phyloP scores from a whole-genome alignment of 2,113 vertebrate genomes.

The Heterocephalus glaber region DNA sequence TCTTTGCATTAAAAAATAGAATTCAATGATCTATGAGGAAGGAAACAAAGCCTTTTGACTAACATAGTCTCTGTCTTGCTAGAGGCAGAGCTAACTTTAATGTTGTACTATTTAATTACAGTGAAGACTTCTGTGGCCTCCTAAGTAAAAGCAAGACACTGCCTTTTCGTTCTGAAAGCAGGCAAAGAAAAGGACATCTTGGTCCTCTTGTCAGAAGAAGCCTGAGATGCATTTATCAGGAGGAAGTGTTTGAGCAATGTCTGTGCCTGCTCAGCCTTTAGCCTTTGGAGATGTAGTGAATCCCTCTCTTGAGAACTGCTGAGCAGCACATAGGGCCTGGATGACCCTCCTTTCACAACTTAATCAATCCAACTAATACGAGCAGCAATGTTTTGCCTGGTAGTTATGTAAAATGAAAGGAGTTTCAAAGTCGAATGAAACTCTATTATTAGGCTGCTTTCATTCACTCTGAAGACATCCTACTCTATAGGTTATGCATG shows the following conservation, averaged over 20 bases:
- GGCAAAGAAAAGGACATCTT: neutral
- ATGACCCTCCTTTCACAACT: neutral
- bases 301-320: conserved; percentile 22
- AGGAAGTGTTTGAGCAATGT: neutral
- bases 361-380: neutral
- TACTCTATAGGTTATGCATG: conserved; percentile 27
- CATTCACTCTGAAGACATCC: conserved; percentile 47
- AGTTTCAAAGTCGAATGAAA: conserved; percentile 40
- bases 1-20: conserved; percentile 57
- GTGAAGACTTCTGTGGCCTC: neutral
- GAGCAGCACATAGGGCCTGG: neutral
- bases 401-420: conserved; percentile 23
- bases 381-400: neutral
- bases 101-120: conserved; percentile 68
- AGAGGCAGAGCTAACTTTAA: conserved; percentile 56
- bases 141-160: neutral
- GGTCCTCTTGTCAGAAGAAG: neutral
- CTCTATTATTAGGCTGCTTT: neutral
- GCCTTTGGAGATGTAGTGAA: neutral
- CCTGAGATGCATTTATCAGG: neutral
- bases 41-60: conserved; percentile 60
- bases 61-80: conserved; percentile 38
- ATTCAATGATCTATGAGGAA: conserved; percentile 29
- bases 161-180: neutral
- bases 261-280: neutral